Evolutionary conservation across 2,797 vertebrate genomes (phyloP), one percentile per base, ranked within the genome.

Genomic region (Oryzias sinensis): DNA sequence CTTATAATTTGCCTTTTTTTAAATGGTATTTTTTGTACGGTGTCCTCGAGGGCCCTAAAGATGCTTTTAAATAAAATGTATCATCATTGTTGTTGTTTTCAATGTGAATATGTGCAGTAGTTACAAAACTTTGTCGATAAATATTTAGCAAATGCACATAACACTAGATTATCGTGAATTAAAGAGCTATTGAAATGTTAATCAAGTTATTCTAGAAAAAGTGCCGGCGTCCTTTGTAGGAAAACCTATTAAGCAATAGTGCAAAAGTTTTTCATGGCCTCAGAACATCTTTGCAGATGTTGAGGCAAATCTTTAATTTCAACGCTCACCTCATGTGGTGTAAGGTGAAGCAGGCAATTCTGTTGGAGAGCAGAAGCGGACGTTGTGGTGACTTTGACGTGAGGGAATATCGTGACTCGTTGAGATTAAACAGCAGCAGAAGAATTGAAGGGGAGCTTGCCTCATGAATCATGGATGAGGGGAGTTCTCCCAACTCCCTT

Each of bases 371-470:
- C 75, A 49, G 72, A 80, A 64, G 67, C 66, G 8, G 49, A 63
- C 73, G 75, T 66, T 79, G 65, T 58, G 52, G 68, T 56, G 79
- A 80, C 83, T 80, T 81, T 87, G 83, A 85, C 83, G 59, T 72
- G 77, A 68, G 71, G 76, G 78, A 82, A 72, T 70, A 74, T 74
- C 11, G 48, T 29, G 43, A 76, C 74, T 64, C 7, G 49, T 80
- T 78, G 81, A 87, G 88, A 89, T 87, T 81, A 83, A 87, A 87
- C 82, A 82, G 85, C 73, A 83, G 85, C 73, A 66, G 66, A 37
- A 48, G 59, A 76, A 86, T 86, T 79, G 62, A 84, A 83, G 69
- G 83, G 82, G 76, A 79, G 79, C 65, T 60, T 40, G 58, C 58
- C 50, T 77, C 56, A 68, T 88, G 68, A 77, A 80, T 86, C 59